phyloP scores from a whole-genome alignment of 2,888 invertebrate species.

The Caenorhabditis sulstoni region DNA sequence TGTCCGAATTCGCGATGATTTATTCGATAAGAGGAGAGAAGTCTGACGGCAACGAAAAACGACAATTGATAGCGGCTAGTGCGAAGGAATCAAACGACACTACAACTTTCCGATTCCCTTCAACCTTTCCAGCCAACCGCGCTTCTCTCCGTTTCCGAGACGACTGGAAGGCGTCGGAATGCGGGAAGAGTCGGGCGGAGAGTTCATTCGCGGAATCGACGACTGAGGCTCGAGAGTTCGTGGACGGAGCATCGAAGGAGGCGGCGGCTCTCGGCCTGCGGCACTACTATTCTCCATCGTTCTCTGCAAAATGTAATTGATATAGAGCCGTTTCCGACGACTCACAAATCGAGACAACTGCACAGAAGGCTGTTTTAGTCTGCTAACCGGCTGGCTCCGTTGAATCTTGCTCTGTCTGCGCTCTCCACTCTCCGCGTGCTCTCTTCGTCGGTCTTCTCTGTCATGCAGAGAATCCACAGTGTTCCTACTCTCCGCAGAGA shows the following conservation, averaged over 20 bases:
- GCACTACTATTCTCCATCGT: conserved; percentile 36
- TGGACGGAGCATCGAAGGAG: conserved; percentile 29
- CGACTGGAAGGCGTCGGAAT: conserved; percentile 51
- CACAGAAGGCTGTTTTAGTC: conserved; percentile 56
- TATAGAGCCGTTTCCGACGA: neutral
- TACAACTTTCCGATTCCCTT: conserved; percentile 56
- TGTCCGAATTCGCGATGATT: conserved; percentile 51
- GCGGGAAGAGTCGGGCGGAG: conserved; percentile 15
- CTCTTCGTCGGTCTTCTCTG: conserved; percentile 48
- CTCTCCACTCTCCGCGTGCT: conserved; percentile 27
- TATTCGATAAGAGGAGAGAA: conserved; percentile 38
- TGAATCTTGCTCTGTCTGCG: conserved; percentile 60
- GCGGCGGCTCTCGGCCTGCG: conserved; percentile 12
- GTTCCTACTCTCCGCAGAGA: conserved; percentile 49
- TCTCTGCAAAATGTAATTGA: conserved; percentile 38
- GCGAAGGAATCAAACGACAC: conserved; percentile 32
- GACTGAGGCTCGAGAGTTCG: conserved; percentile 26
- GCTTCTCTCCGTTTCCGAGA: conserved; percentile 40
- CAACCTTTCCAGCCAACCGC: conserved; percentile 57
- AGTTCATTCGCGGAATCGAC: conserved; percentile 31
- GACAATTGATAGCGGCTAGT: conserved; percentile 7
- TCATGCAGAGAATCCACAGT: conserved; percentile 56
- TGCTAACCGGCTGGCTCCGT: conserved; percentile 61
- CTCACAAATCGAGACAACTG: conserved; percentile 48
- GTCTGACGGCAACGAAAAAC: conserved; percentile 2